Base-by-base conservation (phyloP, 2,888 invertebrate genomes). In the Zhuqinia jingwanae region DNA sequence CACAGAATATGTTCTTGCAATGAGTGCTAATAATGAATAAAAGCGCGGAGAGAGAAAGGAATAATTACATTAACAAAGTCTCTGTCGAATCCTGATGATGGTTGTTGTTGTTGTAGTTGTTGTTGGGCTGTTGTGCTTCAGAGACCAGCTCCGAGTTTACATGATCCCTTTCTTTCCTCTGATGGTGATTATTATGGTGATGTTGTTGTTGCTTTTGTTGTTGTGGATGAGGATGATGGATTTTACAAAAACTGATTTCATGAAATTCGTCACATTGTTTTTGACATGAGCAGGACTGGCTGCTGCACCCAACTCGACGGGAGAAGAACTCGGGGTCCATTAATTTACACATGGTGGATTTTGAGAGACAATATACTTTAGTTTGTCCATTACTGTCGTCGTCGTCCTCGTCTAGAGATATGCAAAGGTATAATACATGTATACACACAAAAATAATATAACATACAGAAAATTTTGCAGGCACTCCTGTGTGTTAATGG, bases 51-150 rank as follows among this genome's bases (percentile, higher is more conserved):
- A 47, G 79, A 45, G 58, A 50, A 73, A 73, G 47, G 47, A 80
- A 80, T 89, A 90, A 90, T 89, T 90, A 89, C 90, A 89, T 90
- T 88, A 90, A 87, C 82, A 85, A 84, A 75, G 80, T 78, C 80
- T 75, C 68, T 75, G 36, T 60, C 27, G 80, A 80, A 63, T 80
- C 65, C 56, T 58, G 60, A 78, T 73, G 50, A 50, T 70, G 73
- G 30, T 60, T 3, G 36, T 3, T 36, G 36, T 36, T n/a, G n/a
- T n/a, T n/a, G n/a, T n/a, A n/a, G n/a, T n/a, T n/a, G 30, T 60
- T 3, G 36, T 3, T 36, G 36, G 3, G 8, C 36, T 3, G 36
- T 36, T 36, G 60, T 78, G 78, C 42, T 85, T 85, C 70, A 53
- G 79, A 60, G 30, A 60, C 58, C 22, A 50, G 65, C 22, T 15